Base-by-base conservation (phyloP, 2,888 invertebrate genomes). In the Diplolepis rosae region DNA sequence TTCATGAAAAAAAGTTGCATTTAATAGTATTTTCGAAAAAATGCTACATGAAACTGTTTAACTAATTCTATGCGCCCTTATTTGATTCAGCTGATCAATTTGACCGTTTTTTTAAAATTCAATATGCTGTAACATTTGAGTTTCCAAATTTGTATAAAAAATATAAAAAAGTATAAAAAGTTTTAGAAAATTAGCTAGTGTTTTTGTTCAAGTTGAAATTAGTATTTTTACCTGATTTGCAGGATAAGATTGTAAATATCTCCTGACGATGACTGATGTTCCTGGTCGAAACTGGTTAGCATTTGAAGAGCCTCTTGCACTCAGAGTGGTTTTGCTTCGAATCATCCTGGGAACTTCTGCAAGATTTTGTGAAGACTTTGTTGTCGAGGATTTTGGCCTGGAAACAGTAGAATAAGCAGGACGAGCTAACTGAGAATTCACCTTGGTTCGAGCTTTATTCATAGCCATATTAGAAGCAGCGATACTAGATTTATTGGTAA, bases 351-450 rank as follows among this genome's bases (percentile, higher is more conserved):
- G 83, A 22, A 81, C 75, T 69, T 87, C 85, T 0, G 68, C 32
- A 3, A 66, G 48, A 69, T 48, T 77, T 39, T 72, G 69, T 9
- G 77, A 65, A 24, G 67, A 39, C 66, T 80, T 85, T 39, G 61
- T 7, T 4, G 39, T 39, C 24, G 27, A 18, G n/a, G 61, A 39
- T 24, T 1, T 35, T 66, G 77, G 89, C 79, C 89, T 87, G 0
- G 90, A 89, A 39, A 91, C 90, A 0, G 89, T 88, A 0, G 91
- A 89, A 81, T 91, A 90, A 5, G 90, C 89, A 18, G 89, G 87
- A 66, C 85, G 84, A 13, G 79, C 73, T 28, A 81, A 65, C 45
- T 48, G 48, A 68, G 61, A 24, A 7, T 2, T 35, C 7, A n/a
- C 39, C 7, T 70, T 80, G 11, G 71, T 22, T 66, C 4, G 69